phyloP scores from a whole-genome alignment of 2,797 vertebrate genomes.

The Dipus sagitta region DNA sequence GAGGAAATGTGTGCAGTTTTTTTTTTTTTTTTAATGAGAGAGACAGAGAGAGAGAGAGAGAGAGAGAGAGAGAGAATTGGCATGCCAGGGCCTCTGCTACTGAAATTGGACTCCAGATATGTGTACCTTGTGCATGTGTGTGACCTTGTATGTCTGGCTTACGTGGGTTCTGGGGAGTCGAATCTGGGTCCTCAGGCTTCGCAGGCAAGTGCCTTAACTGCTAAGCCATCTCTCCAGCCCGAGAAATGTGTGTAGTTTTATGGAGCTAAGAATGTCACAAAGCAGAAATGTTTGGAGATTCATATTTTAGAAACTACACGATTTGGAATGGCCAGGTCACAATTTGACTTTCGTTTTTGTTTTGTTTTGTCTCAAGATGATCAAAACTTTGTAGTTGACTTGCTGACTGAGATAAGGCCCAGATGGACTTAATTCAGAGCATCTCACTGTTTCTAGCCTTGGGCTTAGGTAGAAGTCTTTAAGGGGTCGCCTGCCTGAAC shows the following conservation, averaged over 20 bases:
- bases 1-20: no score
- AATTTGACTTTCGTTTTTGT: not conserved
- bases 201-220: no score
- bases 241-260: not conserved
- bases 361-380: not conserved
- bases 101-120: no score
- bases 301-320: not conserved
- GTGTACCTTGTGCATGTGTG: no score
- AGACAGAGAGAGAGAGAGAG: no score
- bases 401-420: not conserved
- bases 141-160: no score
- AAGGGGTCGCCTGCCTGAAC: not conserved
- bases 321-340: not conserved
- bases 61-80: no score
- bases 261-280: not conserved
- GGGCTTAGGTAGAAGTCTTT: not conserved
- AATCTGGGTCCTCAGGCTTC: no score
- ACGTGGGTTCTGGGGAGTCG: no score
- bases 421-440: not conserved
- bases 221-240: no score
- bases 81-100: no score
- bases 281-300: not conserved
- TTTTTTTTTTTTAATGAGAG: no score
- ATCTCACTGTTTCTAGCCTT: not conserved
- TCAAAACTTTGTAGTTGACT: not conserved